Evolutionary conservation across 2,797 vertebrate species (phyloP), one percentile per base, ranked within the genome.

Genomic region (Neosilurus mollespiculum): DNA sequence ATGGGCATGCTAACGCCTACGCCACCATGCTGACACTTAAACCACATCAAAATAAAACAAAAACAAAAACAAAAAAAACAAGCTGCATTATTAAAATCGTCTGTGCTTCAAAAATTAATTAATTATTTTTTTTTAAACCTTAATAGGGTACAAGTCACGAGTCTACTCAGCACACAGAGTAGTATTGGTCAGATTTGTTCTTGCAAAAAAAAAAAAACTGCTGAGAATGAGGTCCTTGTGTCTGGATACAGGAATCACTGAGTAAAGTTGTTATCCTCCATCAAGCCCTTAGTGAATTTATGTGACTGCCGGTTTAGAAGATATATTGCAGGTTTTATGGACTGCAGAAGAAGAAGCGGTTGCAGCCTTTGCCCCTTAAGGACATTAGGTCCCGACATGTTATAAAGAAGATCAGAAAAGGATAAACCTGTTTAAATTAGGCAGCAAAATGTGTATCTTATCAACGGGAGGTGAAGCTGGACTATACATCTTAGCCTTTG

Each of bases 401-500:
- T 70, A 72, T 66, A 78, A 2, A 81, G 14, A 78, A 64, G 37
- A 54, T 70, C 43, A 80, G 54, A 76, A 37, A 43, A 26, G 43
- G 8, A 22, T 58, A 43, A 34, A 15, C 9, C 43, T 22, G 79
- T 75, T 54, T 49, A 51, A 54, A 80, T 49, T 53, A 76, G 66
- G 64, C 70, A 80, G 81, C 78, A 76, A 49, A 37, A 61, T 51
- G 51, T 24, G 71, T 75, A 85, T 80, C 70, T 30, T 49, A 78
- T 75, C 69, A 86, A 85, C 81, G 84, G 87, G 61, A 81, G 56
- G 61, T 62, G 71, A 73, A 88, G 71, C 66, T 22, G 73, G 64
- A 65, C 69, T 64, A 65, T 53, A 78, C 37, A 80, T 70, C 77
- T 81, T 87, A 67, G 61, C 58, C 72, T 77, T 73, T 80, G 85